A percentile compares a stretch with the other conserved stretches of the same genome.
phyloP scores from a whole-genome alignment of 2,888 invertebrate genomes.

The Sesamia inferens region DNA sequence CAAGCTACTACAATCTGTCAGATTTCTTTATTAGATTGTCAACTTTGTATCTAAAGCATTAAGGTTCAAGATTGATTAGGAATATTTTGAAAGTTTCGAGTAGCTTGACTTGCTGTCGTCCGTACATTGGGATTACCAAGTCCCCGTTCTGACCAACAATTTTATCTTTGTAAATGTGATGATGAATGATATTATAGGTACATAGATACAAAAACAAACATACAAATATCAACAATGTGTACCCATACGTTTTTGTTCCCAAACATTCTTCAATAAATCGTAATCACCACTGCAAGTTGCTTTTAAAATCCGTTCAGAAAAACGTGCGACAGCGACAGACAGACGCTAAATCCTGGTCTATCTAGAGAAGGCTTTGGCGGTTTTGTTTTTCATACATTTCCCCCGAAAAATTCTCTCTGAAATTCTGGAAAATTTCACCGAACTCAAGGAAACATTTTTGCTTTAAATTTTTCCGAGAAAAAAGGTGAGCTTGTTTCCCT shows the following conservation, averaged over 20 bases:
- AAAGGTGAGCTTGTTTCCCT: slow-evolving; percentile 10
- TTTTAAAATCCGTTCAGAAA: slow-evolving; percentile 34
- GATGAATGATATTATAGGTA: not conserved
- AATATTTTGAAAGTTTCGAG: too few relatives aligned
- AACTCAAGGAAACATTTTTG: slow-evolving; percentile 36
- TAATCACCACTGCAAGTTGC: slow-evolving; percentile 4
- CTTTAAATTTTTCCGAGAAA: slow-evolving; percentile 33
- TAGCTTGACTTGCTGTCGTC: too few relatives aligned
- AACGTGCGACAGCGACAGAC: slow-evolving; percentile 17
- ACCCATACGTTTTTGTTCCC: too few relatives aligned
- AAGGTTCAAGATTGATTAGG: too few relatives aligned
- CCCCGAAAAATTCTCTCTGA: slow-evolving; percentile 15
- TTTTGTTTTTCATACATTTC: slow-evolving; percentile 32
- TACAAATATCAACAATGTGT: not conserved
- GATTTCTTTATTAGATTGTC: too few relatives aligned
- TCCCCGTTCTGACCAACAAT: not conserved
- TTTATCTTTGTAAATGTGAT: not conserved
- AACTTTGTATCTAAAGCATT: too few relatives aligned
- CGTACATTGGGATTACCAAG: too few relatives aligned
- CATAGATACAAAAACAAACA: not conserved
- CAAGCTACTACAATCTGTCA: too few relatives aligned
- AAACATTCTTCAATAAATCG: slow-evolving; percentile 16
- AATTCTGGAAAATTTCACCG: slow-evolving; percentile 26
- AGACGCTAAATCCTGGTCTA: slow-evolving; percentile 37
- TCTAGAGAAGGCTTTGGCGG: slow-evolving; percentile 30